Percentiles rank a stretch among this genome's conserved stretches.
phyloP scores from a whole-genome alignment of 2,113 vertebrate genomes.

The Camarhynchus parvulus region DNA sequence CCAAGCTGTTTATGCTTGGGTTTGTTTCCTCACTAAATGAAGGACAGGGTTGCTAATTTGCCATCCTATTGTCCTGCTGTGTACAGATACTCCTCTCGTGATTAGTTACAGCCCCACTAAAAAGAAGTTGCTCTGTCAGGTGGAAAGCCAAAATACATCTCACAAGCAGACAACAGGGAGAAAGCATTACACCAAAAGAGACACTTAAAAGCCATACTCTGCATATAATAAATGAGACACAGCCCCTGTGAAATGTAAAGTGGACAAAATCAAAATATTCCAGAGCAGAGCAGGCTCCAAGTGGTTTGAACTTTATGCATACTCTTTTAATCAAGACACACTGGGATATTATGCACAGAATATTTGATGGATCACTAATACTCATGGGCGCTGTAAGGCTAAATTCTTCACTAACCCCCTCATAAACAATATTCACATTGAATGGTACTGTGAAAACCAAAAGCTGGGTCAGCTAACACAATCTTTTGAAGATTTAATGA shows the following conservation, averaged over 20 bases:
- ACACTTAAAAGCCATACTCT: background rate
- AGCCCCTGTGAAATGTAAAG: background rate
- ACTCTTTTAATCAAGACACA: background rate
- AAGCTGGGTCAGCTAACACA: background rate
- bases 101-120: background rate
- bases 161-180: background rate
- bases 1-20: background rate
- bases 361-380: background rate
- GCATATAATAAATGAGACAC: background rate
- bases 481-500: slow-evolving; percentile 1
- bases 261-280: background rate
- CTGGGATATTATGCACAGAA: background rate
- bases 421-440: background rate
- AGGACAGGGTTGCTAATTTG: background rate
- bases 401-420: background rate
- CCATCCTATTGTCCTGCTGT: background rate
- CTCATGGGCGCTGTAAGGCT: background rate
- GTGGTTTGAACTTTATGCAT: background rate
- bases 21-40: background rate
- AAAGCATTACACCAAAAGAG: background rate
- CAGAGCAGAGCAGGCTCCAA: background rate
- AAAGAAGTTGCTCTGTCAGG: background rate
- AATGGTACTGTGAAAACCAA: background rate
- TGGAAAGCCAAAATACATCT: background rate
- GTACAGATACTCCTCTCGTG: background rate